Base-by-base conservation (phyloP, 2,888 invertebrate species). In the Byasa hedistus region DNA sequence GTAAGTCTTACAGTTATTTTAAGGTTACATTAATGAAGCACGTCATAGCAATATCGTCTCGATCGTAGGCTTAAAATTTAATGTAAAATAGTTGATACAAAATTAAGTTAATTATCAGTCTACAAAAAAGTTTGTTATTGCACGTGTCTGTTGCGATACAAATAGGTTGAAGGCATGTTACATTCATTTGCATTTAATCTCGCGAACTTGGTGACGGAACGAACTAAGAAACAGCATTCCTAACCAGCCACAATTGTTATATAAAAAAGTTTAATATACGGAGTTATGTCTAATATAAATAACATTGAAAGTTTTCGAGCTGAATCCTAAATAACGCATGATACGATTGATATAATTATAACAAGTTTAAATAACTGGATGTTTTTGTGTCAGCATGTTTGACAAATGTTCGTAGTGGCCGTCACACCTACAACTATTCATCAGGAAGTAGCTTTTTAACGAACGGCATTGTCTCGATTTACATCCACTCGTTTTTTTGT, bases 1-100 rank as follows among this genome's bases (percentile, higher is more conserved):
- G 93, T 93, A 92, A 93, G 93, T 93, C 72, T 69, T 36, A 73
- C 73, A 70, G 69, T 68, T 71, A 63, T 48, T 58, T 60, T 52
- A 32, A 58, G 44, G 59, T 24, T 44, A 63, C 55, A 7, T 44
- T 63, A 24, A 55, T 15, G 32, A 54, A 54, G 7, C 22, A 54
- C 0, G 22, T 23, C 22, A 5, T 15, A 54, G 52, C 22, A 15
- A 54, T 27, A 27, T 15, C 52, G 52, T 22, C 8, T 22, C 22
- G 52, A 54, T n/a, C 52, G n/a, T 22, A 54, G 22, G 12, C 52
- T 54, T 48, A 3, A 48, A 4, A n/a, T 48, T 48, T 48, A 1
- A 19, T 48, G n/a, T 48, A 19, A 48, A 48, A 48, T 48, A 48
- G n/a, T 4, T 21, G 7, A 21, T 51, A 3, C 10, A 15, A 54